Evolutionary conservation across 2,888 invertebrate genomes (phyloP), one percentile per base, ranked within the genome.

Genomic region (Diarsia mendica): DNA sequence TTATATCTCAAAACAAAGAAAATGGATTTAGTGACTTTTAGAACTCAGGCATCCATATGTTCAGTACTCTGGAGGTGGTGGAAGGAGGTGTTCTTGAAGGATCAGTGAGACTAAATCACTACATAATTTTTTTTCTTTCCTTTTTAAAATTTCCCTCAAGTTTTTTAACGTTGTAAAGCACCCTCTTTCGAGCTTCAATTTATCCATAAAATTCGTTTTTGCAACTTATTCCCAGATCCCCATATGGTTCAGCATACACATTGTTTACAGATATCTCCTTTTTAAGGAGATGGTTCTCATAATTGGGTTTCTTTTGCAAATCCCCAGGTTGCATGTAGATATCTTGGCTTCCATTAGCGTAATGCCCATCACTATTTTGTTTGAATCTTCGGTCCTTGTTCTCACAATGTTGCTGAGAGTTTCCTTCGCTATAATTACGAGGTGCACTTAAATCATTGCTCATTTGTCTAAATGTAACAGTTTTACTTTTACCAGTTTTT

Each of bases 181-280:
- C 15, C 15, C 8, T 58, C 15, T 18, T 20, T 23, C 20, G 3
- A 33, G 15, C 23, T 44, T 39, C 4, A 39, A 39, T 60, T 78
- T 75, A 68, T 33, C 46, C 20, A 2, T 51, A 18, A 3, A 80
- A 20, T 0, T 44, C 10, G 4, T 77, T 80, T 64, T 80, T 80
- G 23, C 55, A 23, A 51, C 9, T 55, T 11, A 72, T 9, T 10
- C 0, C 48, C 5, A 53, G 4, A 0, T 80, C 51, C n/a, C 3
- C 46, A 13, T 77, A 77, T 0, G 72, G 48, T 72, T 77, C 80
- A 44, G 72, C 75, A 28, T 69, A 64, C 10, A 49, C 44, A n/a
- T n/a, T 20, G 64, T 63, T 58, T 3, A 13, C 33, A 20, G 55
- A 18, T 18, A 15, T 64, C 15, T 58, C 64, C 18, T 51, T 72